Base-by-base conservation (phyloP, 2,888 invertebrate genomes). In the Drosophila formosana region DNA sequence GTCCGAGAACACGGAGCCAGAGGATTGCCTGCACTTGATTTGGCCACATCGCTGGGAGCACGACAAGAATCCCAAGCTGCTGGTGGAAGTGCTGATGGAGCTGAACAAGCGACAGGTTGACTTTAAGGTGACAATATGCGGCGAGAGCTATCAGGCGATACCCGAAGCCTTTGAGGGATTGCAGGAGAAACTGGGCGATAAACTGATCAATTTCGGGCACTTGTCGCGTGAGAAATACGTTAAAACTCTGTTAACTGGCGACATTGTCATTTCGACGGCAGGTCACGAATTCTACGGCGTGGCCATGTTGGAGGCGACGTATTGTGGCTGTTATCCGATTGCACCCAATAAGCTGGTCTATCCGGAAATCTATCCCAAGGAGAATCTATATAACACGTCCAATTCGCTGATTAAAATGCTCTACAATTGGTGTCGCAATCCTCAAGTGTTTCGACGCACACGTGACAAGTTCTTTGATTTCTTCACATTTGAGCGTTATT, bases 21-120 rank as follows among this genome's bases (percentile, higher is more conserved):
- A 37, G 37, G 37, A 87, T 56, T 83, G 78, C 72, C 79, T 95
- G 47, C 94, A 94, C 82, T 94, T 96, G 62, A 94, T 96, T 5
- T 96, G 96, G 96, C 95, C 96, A 0, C 96, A 96, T 91, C 93
- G 96, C 82, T 96, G 96, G 96, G 96, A 96, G 90, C 95, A 95
- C 90, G 96, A 96, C 89, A 96, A 96, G 92, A 94, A 95, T 88
- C 96, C 96, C 0, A 94, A 95, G 47, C 90, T 93, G 13, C 94
- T 96, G 80, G 95, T 96, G 66, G 91, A 93, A 37, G 93, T 94
- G 1, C 80, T 95, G 4, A 88, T 93, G 65, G 92, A 91, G 64
- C 88, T 95, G 28, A 92, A 93, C 55, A 93, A 94, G 47, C 92
- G 93, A 9, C 93, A 93, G 25, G 89, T 93, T 9, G 91, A 93